Evolutionary conservation across 2,797 vertebrate species (phyloP), one percentile per base, ranked within the genome.

Genomic region (Peromyscus eremicus): DNA sequence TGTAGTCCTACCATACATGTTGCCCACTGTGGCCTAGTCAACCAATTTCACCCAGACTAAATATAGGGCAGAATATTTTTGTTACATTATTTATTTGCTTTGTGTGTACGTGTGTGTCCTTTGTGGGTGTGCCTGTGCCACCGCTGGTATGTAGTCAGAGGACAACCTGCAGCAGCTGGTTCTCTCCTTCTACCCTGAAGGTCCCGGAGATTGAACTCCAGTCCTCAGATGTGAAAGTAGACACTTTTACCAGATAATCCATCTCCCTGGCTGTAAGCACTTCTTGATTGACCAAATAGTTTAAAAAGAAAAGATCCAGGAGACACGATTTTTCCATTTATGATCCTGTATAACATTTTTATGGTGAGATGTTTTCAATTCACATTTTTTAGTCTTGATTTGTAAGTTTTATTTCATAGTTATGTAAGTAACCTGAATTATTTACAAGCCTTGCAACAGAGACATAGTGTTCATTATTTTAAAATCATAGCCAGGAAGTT

Each of bases 391-490:
- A 81, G 83, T 81, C n/a, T 55, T 64, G 83, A 92, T 52, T 79
- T 92, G 14, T 96, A 91, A 85, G 1, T 95, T 95, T 96, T 95
- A 81, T 81, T 85, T 96, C 16, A 25, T 25, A 87, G 83, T 92
- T 96, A 88, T 40, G 32, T 94, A 94, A 89, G 52, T 92, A 89
- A 83, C 16, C 23, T 95, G 91, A 96, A 97, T 85, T 95, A 92
- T 77, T 94, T 85, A 93, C 94, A 46, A 85, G 52, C 8, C 83
- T 92, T 86, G 7, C 43, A 76, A 85, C 2, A 68, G 9, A 89
- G 46, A 16, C 70, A 93, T 13, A 55, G 0, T 75, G 79, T 68
- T 95, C 40, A 94, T 85, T 93, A 91, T 88, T 96, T 96, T 90
- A 92, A 94, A 96, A 87, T 83, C 77, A 29, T 43, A 89, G 62